Percentiles rank a stretch among this genome's conserved stretches.
These are phyloP conservation scores for Heliconius sara DNA, from an alignment of 2,888 invertebrate genomes.

Conservation along the genomic window DNA sequence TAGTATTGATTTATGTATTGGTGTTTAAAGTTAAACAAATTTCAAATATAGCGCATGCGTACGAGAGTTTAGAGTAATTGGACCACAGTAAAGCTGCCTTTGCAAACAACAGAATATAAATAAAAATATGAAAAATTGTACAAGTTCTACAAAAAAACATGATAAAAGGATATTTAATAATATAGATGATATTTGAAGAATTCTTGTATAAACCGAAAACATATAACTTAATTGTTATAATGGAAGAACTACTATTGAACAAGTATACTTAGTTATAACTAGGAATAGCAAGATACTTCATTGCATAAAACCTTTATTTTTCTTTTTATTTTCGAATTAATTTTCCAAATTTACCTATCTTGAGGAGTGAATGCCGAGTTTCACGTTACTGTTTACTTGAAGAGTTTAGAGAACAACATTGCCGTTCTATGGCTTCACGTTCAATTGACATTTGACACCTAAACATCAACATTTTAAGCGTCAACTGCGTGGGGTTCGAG, in stretches of 20 bases:
- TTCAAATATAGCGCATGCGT: background rate
- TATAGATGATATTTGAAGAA: background rate
- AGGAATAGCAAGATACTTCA: background rate
- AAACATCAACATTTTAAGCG: conserved; percentile 24
- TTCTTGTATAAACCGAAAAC: no score
- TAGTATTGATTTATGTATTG: background rate
- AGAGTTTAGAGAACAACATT: background rate
- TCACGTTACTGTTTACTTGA: background rate
- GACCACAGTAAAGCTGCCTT: background rate
- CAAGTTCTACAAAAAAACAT: background rate
- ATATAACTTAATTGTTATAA: no score
- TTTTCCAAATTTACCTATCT: background rate
- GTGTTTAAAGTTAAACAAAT: background rate
- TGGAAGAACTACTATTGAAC: no score
- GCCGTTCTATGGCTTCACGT: conserved; percentile 11
- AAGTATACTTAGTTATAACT: background rate
- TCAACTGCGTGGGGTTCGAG: conserved; percentile 36
- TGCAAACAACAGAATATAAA: background rate
- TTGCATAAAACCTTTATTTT: background rate
- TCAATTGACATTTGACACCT: conserved; percentile 28
- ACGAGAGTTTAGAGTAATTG: background rate
- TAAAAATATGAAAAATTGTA: no score
- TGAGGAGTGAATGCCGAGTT: background rate
- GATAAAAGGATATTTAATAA: background rate
- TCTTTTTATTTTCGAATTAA: background rate